Base-by-base conservation (phyloP, 2,888 invertebrate genomes). In the Pomacea canaliculata region DNA sequence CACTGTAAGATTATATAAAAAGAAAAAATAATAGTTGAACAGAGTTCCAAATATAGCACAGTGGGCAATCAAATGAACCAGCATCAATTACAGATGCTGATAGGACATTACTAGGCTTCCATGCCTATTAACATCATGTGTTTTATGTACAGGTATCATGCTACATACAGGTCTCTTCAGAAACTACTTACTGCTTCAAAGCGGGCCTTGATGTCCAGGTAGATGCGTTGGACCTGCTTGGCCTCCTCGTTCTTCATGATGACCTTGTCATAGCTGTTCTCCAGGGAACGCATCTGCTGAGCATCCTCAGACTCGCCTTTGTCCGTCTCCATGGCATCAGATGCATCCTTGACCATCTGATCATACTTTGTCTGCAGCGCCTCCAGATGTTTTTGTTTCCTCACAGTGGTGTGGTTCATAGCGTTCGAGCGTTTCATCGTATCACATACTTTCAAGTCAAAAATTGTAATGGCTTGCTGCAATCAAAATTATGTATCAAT, bases 391-490 rank as follows among this genome's bases (percentile, higher is more conserved):
- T 90, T 90, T 83, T 89, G 88, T 80, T 89, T 89, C 7, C 79
- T 79, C 10, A 85, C 88, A 4, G 90, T 89, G 74, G 84, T 83
- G 80, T 91, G 89, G 56, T 85, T 83, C 69, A 89, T 82, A 18
- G 84, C 83, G 83, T 91, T 91, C 72, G 91, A 81, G 56, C 85
- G 83, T 77, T 91, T 91, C 63, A 89, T 86, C 3, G 86, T 85
- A 82, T 91, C 91, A 78, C 90, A 87, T 1, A 90, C 87, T 81
- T 91, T 90, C 81, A 91, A 86, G 78, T 91, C 91, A 86, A 91
- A 89, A 65, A 89, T 86, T 16, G 84, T 85, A 72, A 91, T 88
- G 68, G 90, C 91, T 82, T 89, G 87, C 90, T 90, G 81, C 19
- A 79, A 77, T n/a, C 76, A 56, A 16, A 56, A 56, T 13, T 13